Conservation (phyloP, 2,113 vertebrate genomes). For the Hippoglossus stenolepis region DNA sequence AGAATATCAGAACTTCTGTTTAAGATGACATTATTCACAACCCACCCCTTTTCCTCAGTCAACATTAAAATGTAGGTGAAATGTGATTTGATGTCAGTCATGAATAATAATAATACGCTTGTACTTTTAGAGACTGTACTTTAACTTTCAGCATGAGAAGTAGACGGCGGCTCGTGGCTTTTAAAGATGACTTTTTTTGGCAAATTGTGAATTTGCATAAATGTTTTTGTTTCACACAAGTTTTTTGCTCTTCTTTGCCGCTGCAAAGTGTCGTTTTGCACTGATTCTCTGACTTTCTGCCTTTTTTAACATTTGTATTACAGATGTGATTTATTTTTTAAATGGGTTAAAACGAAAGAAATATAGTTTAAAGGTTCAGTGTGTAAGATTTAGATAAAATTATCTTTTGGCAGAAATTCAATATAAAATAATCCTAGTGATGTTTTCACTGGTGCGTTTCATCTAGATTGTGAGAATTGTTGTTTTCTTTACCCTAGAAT, state of each 20-base stretch:
- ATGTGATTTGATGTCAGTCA: constrained; percentile 45
- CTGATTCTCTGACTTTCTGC: constrained; percentile 1
- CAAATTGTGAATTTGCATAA: constrained; percentile 36
- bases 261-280: too few species aligned
- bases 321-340: background rate
- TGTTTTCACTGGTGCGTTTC: too few species aligned
- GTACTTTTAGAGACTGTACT: constrained; percentile 52
- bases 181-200: constrained; percentile 67
- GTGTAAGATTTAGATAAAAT: too few species aligned
- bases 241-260: background rate
- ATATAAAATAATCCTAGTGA: too few species aligned
- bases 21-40: constrained; percentile 49
- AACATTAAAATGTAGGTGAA: constrained; percentile 52
- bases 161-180: constrained; percentile 41
- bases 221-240: constrained; percentile 19
- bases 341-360: constrained; percentile 1
- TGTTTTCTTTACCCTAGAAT: too few species aligned
- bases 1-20: constrained; percentile 46
- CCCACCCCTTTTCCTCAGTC: constrained; percentile 41
- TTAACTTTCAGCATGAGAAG: constrained; percentile 31
- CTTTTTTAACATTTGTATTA: too few species aligned
- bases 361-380: background rate
- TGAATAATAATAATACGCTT: constrained; percentile 62
- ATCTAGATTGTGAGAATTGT: too few species aligned
- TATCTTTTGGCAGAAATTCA: too few species aligned